These are phyloP conservation scores for Climacteris rufus DNA, from an alignment of 2,113 vertebrate species.

Conservation along the genomic window DNA sequence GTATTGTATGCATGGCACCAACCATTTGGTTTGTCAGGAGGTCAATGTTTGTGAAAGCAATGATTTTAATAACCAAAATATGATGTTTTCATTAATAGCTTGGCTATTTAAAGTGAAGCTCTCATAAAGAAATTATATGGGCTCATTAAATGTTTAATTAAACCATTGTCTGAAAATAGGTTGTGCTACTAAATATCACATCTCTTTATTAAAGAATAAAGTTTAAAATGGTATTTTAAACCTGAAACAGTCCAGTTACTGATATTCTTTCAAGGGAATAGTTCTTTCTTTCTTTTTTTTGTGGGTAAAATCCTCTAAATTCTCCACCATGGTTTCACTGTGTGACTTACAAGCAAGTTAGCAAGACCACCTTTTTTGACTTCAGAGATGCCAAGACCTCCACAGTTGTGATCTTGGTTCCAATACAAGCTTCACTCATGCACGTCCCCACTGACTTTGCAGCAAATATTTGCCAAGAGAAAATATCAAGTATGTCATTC, in stretches of 20 bases:
- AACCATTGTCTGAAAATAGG: background rate
- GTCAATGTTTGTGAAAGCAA: background rate
- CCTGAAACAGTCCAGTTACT: background rate
- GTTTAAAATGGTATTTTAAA: background rate
- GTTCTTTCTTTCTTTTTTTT: background rate
- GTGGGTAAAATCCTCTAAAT: background rate
- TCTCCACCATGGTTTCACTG: background rate
- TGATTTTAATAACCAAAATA: constrained; percentile 25
- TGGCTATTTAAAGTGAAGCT: background rate
- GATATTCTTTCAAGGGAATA: background rate
- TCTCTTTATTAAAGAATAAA: background rate
- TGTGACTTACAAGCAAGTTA: background rate
- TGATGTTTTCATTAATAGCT: constrained; percentile 3
- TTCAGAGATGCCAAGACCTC: background rate
- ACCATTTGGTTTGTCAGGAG: background rate
- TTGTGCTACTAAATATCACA: background rate
- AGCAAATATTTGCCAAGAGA: background rate
- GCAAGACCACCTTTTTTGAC: background rate
- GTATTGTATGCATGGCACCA: background rate
- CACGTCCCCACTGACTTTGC: background rate
- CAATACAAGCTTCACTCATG: background rate
- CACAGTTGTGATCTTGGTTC: background rate
- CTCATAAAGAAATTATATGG: background rate
- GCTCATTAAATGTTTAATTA: constrained; percentile 23
- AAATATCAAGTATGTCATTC: background rate